These are phyloP conservation scores for Dermolepida albohirtum DNA, from an alignment of 2,888 invertebrate species.

Conservation along the genomic window DNA sequence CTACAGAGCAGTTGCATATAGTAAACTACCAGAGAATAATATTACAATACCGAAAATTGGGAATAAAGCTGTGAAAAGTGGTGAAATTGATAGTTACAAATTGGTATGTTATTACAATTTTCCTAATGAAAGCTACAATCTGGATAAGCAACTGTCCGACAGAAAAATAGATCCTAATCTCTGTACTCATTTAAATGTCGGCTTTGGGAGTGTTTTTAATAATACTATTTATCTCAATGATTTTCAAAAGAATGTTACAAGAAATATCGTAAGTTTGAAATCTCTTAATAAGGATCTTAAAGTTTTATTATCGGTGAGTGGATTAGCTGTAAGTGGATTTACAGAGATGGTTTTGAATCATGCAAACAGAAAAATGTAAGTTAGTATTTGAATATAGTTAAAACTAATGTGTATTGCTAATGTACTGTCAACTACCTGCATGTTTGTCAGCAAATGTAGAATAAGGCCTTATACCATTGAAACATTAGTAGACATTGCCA, in stretches of 20 bases:
- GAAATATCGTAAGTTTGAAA: constrained; percentile 66
- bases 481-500: too few relatives aligned
- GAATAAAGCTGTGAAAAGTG: constrained; percentile 42
- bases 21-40: constrained; percentile 46
- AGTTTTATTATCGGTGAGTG: constrained; percentile 82
- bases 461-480: too few relatives aligned
- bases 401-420: too few relatives aligned
- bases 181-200: constrained; percentile 87
- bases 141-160: constrained; percentile 66
- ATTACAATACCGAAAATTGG: constrained; percentile 47
- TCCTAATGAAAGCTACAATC: constrained; percentile 58
- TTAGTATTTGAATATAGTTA: constrained; percentile 21
- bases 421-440: too few relatives aligned
- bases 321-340: constrained; percentile 73
- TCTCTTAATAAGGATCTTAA: constrained; percentile 74
- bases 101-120: constrained; percentile 80
- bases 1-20: constrained; percentile 57
- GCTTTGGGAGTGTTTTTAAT: constrained; percentile 76
- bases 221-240: constrained; percentile 70
- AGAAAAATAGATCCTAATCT: constrained; percentile 75
- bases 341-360: constrained; percentile 79
- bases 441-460: too few relatives aligned
- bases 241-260: constrained; percentile 54
- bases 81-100: constrained; percentile 50
- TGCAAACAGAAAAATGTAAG: constrained; percentile 72